phyloP scores from a whole-genome alignment of 2,797 vertebrate genomes.

The Phoxinus dragarum region DNA sequence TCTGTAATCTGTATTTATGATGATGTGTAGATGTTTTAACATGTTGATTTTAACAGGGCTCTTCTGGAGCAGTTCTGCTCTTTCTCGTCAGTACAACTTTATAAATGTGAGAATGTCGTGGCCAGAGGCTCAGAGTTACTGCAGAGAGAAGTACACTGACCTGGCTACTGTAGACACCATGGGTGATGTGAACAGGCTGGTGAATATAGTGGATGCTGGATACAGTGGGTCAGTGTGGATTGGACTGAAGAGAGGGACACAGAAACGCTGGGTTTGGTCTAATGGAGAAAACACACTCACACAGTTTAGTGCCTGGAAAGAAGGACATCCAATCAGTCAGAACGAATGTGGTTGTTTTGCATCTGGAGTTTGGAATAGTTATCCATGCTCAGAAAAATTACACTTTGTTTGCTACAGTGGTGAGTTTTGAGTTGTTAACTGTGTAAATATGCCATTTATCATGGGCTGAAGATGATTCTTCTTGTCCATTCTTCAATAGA shows the following conservation, averaged over 20 bases:
- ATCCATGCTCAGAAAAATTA: not conserved
- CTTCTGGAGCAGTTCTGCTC: not conserved
- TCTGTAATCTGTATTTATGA: not conserved
- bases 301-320: not conserved
- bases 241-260: too few relatives aligned
- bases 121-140: too few relatives aligned
- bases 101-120: too few relatives aligned
- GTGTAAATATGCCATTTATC: not conserved
- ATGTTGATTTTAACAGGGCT: conserved; percentile 27
- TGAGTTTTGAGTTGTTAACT: conserved; percentile 16
- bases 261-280: conserved; percentile 49
- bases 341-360: not conserved
- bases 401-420: conserved; percentile 36
- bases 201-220: too few relatives aligned
- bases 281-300: not conserved
- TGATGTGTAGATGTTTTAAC: not conserved
- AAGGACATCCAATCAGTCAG: too few relatives aligned
- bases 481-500: not conserved
- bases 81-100: conserved; percentile 9
- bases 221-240: too few relatives aligned
- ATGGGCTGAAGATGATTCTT: not conserved
- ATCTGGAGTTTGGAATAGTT: not conserved
- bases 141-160: too few relatives aligned
- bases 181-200: too few relatives aligned
- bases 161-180: too few relatives aligned